These are phyloP conservation scores for Drosophila lacicola DNA, from an alignment of 2,888 invertebrate species.

Conservation along the genomic window DNA sequence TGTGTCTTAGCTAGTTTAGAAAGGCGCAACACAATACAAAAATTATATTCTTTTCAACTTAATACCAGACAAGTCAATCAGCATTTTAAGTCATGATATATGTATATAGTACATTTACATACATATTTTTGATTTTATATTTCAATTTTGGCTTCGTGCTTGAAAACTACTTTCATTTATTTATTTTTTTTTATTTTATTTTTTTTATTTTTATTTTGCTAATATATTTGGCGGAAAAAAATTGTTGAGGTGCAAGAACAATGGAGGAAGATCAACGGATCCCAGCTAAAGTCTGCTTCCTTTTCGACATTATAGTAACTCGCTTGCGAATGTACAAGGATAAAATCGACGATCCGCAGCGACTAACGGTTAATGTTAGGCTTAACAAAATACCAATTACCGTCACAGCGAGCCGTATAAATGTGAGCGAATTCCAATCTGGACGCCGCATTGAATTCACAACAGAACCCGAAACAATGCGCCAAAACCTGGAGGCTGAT, in stretches of 20 bases:
- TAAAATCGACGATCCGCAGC: conserved; percentile 38
- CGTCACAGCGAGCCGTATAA: conserved; percentile 76
- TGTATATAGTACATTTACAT: neutral
- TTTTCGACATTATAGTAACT: conserved; percentile 70
- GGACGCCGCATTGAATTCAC: conserved; percentile 65
- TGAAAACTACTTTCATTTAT: neutral
- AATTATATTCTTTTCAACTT: too few relatives aligned
- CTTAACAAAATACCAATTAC: conserved; percentile 57
- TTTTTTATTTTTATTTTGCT: neutral
- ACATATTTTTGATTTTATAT: neutral
- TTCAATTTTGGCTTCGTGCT: conserved; percentile 10
- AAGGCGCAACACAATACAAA: too few relatives aligned
- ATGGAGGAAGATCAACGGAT: conserved; percentile 18
- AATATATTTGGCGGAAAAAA: conserved; percentile 15
- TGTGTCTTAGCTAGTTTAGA: too few relatives aligned
- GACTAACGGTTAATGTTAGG: conserved; percentile 47
- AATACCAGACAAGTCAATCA: neutral
- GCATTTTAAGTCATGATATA: conserved; percentile 11
- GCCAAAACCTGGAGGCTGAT: conserved; percentile 36
- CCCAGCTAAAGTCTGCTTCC: conserved; percentile 32
- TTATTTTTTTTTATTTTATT: conserved; percentile 4
- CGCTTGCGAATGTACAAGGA: conserved; percentile 51
- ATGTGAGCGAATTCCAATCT: conserved; percentile 69
- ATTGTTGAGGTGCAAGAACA: conserved; percentile 7
- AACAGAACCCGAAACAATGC: conserved; percentile 43